phyloP scores from a whole-genome alignment of 2,113 vertebrate genomes.

The Myotis lucifugus region DNA sequence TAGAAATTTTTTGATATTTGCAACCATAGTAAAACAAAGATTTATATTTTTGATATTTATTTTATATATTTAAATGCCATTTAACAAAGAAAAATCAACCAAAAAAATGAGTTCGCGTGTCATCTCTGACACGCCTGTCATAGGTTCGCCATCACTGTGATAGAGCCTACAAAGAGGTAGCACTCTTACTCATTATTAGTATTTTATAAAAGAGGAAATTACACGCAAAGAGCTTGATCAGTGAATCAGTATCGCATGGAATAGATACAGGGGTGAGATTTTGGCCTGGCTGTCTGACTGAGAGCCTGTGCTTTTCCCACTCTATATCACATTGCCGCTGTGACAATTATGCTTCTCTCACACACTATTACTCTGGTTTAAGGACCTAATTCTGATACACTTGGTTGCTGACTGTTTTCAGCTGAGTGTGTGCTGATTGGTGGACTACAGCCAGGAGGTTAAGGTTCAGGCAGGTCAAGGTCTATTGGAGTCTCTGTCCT shows the following conservation, averaged over 20 bases:
- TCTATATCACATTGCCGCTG: not conserved
- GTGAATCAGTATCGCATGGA: not conserved
- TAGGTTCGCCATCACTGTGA: not conserved
- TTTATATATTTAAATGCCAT: too few relatives aligned
- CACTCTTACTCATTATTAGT: not conserved
- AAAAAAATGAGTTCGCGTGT: too few relatives aligned
- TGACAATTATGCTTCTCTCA: not conserved
- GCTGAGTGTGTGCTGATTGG: not conserved
- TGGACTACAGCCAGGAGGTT: not conserved
- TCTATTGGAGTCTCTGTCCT: not conserved
- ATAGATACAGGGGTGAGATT: not conserved
- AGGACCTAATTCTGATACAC: not conserved
- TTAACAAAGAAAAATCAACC: too few relatives aligned
- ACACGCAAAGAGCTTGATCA: not conserved
- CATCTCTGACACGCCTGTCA: too few relatives aligned
- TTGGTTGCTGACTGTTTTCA: not conserved
- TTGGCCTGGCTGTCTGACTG: not conserved
- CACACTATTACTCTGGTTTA: not conserved
- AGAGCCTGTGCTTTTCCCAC: not conserved
- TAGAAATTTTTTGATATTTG: too few relatives aligned
- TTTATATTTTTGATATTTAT: too few relatives aligned
- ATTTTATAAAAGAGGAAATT: constrained; percentile 12
- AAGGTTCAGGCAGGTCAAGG: not conserved
- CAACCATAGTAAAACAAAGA: too few relatives aligned
- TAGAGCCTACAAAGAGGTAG: not conserved